phyloP scores from a whole-genome alignment of 2,888 invertebrate genomes.

The Euzetes globulus region DNA sequence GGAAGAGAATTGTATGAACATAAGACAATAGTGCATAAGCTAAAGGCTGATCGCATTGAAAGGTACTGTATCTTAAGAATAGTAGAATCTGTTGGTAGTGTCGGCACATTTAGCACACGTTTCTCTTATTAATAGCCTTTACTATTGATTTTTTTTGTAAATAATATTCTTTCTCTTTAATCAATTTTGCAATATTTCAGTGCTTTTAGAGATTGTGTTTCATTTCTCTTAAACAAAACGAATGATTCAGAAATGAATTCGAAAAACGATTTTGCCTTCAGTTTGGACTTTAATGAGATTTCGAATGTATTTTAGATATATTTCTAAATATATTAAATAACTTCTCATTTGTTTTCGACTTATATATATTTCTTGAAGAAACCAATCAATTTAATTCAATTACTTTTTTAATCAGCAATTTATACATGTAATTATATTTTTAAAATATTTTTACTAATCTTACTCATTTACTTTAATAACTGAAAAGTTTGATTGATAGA shows the following conservation, averaged over 20 bases:
- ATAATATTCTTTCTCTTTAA: background rate
- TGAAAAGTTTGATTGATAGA: no score
- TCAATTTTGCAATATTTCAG: conserved; percentile 17
- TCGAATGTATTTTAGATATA: no score
- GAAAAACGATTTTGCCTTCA: background rate
- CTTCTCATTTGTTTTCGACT: no score
- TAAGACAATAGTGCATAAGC: background rate
- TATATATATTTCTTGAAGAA: no score
- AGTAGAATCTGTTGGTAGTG: background rate
- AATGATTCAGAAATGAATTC: background rate
- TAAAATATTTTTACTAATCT: no score
- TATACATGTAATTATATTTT: no score
- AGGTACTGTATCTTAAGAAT: background rate
- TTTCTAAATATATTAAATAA: no score
- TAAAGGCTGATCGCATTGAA: background rate
- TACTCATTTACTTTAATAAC: no score
- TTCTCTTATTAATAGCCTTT: conserved; percentile 6
- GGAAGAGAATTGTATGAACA: no score
- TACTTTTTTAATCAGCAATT: no score
- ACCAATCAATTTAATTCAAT: no score
- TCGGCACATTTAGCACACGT: conserved; percentile 5
- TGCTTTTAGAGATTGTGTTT: background rate
- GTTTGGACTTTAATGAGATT: no score
- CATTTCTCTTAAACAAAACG: background rate
- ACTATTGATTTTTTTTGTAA: background rate